phyloP scores from a whole-genome alignment of 2,113 vertebrate genomes.

The Epinephelus lanceolatus region DNA sequence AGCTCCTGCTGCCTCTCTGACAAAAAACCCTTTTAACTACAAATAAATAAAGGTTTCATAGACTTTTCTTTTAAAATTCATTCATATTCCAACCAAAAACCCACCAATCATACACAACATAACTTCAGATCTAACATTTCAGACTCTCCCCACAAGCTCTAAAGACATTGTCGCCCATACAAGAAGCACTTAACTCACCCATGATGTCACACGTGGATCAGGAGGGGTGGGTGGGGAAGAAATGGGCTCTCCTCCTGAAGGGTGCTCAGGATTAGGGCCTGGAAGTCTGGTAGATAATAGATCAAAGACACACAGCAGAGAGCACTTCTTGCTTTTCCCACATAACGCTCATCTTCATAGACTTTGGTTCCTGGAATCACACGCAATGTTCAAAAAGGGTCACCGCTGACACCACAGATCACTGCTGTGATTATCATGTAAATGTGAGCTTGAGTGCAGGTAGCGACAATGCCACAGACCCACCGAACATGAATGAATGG shows the following conservation, averaged over 20 bases:
- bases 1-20: slow-evolving; percentile 51
- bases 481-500: too few relatives aligned
- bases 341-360: slow-evolving; percentile 64
- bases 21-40: not conserved
- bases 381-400: not conserved
- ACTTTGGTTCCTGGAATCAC: slow-evolving; percentile 24
- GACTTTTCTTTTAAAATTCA: not conserved
- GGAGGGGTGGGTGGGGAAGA: slow-evolving; percentile 17
- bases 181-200: slow-evolving; percentile 63
- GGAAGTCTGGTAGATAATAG: slow-evolving; percentile 84
- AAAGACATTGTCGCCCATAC: slow-evolving; percentile 40
- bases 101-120: not conserved
- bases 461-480: not conserved
- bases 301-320: slow-evolving; percentile 81
- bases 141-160: not conserved
- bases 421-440: not conserved
- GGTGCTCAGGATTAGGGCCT: slow-evolving; percentile 80
- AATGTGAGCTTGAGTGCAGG: slow-evolving; percentile 2
- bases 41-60: not conserved
- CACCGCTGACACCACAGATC: not conserved
- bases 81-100: too few relatives aligned
- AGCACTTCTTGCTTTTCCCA: slow-evolving; percentile 72
- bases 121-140: not conserved
- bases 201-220: slow-evolving; percentile 66
- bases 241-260: slow-evolving; percentile 60